Conservation (phyloP, 2,113 vertebrate species). For the Pelvicachromis taeniatus region DNA sequence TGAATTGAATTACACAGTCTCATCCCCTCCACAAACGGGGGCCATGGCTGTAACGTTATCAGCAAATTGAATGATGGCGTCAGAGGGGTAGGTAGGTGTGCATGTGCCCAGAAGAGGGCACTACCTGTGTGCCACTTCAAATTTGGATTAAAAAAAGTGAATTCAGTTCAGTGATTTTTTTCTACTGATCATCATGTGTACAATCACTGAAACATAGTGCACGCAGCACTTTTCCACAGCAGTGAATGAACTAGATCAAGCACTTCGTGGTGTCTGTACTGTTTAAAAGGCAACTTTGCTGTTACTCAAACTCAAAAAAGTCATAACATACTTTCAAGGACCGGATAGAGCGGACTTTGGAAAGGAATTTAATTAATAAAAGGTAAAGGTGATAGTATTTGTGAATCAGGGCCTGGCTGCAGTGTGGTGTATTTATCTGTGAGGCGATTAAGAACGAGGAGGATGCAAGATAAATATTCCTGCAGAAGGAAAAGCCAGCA, state of each 20-base stretch:
- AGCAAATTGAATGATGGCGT: not conserved
- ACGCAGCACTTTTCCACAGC: not conserved
- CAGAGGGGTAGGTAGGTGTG: not conserved
- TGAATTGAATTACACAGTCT: not conserved
- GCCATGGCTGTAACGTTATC: not conserved
- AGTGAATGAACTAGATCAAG: not conserved
- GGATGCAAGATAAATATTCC: not conserved
- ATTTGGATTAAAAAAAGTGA: not conserved
- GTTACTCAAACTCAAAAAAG: not conserved
- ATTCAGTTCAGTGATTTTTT: not conserved
- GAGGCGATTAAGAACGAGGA: not conserved
- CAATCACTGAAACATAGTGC: not conserved
- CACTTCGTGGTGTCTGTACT: not conserved
- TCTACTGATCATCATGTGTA: not conserved
- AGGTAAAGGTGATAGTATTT: not conserved
- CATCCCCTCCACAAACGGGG: not conserved
- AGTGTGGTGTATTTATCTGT: not conserved
- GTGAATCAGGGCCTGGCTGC: not conserved
- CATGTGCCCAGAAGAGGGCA: not conserved
- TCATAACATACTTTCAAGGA: not conserved
- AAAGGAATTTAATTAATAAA: not conserved
- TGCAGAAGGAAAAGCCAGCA: not conserved
- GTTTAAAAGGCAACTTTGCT: not conserved
- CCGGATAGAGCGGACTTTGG: not conserved
- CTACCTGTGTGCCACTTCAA: not conserved